These are phyloP conservation scores for Crocidura indochinensis DNA, from an alignment of 2,797 vertebrate genomes.

Conservation along the genomic window DNA sequence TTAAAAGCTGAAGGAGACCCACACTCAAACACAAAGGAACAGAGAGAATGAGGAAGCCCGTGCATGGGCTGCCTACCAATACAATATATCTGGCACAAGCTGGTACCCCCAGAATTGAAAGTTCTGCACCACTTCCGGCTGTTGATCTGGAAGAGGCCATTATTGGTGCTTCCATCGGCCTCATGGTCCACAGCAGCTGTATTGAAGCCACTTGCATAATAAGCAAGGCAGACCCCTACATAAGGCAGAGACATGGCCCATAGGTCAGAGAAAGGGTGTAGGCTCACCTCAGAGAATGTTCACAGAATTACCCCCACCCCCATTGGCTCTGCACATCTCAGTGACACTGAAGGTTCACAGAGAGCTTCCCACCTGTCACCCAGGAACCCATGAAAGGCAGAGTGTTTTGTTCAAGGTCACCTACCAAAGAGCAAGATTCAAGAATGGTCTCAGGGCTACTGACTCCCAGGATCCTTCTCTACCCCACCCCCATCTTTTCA, in stretches of 20 bases:
- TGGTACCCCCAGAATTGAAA: not conserved
- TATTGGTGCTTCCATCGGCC: constrained; percentile 90
- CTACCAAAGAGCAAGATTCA: not conserved
- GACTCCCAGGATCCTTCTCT: not conserved
- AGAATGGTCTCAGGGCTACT: not conserved
- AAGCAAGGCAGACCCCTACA: constrained; percentile 91
- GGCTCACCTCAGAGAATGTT: not conserved
- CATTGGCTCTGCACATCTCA: not conserved
- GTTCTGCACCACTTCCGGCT: constrained; percentile 92
- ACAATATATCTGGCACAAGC: constrained; percentile 89
- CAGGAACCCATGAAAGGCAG: not conserved
- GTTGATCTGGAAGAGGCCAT: constrained; percentile 95
- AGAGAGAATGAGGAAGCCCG: not conserved
- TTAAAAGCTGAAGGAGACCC: not conserved
- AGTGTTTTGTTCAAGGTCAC: not conserved
- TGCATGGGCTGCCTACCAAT: constrained; percentile 79
- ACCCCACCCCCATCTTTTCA: too few species aligned
- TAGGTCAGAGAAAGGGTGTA: constrained; percentile 53
- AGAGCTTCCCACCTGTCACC: not conserved
- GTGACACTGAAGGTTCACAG: not conserved
- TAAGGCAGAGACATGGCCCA: not conserved
- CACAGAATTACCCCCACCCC: not conserved
- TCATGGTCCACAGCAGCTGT: constrained; percentile 88
- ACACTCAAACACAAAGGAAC: constrained; percentile 1
- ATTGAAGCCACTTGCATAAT: constrained; percentile 89